Conservation (phyloP, 2,113 vertebrate genomes). For the Protobothrops flavoviridis region DNA sequence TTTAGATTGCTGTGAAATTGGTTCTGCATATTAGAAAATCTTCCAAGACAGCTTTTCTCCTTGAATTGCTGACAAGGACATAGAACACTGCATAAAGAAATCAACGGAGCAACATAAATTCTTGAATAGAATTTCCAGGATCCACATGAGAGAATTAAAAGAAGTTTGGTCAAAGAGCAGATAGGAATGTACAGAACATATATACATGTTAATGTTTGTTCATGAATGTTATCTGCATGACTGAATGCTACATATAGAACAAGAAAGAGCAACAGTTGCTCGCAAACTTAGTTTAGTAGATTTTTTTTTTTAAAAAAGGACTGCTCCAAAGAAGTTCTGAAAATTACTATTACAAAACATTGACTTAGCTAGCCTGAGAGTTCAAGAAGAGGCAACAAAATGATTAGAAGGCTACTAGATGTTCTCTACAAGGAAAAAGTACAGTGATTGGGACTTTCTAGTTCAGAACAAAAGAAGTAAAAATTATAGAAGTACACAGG, state of each 20-base stretch:
- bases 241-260: background rate
- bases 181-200: background rate
- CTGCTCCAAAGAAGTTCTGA: background rate
- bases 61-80: constrained; percentile 77
- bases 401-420: background rate
- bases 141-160: constrained; percentile 30
- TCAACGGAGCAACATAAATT: constrained; percentile 69
- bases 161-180: background rate
- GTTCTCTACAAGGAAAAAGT: background rate
- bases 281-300: background rate
- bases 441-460: background rate
- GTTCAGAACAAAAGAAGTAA: background rate
- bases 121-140: constrained; percentile 61
- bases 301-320: background rate
- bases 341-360: background rate
- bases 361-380: background rate
- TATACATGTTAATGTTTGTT: background rate
- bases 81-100: constrained; percentile 69
- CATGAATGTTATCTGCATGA: background rate
- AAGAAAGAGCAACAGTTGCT: background rate
- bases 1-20: constrained; percentile 80
- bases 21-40: constrained; percentile 83
- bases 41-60: constrained; percentile 74
- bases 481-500: background rate
- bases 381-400: background rate